A percentile compares a stretch with the other conserved stretches of the same genome.
phyloP scores from a whole-genome alignment of 2,113 vertebrate genomes.

The Motacilla tschutschensis region DNA sequence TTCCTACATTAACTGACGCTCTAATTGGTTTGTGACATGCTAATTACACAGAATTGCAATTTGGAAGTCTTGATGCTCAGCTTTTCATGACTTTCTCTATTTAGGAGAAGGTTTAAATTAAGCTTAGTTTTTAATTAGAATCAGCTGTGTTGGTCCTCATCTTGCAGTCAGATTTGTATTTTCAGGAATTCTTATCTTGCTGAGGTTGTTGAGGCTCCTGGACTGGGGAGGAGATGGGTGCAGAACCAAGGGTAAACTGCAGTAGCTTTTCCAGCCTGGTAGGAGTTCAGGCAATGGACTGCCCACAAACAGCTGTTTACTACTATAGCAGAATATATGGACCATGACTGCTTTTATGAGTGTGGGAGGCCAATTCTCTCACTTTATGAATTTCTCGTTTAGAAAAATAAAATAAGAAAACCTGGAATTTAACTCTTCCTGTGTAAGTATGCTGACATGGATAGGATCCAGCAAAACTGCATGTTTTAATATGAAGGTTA shows the following conservation, averaged over 20 bases:
- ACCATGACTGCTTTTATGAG: constrained; percentile 4
- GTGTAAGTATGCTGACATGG: constrained; percentile 12
- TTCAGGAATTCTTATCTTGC: background rate
- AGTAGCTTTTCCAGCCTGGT: background rate
- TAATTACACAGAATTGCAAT: background rate
- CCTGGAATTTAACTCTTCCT: background rate
- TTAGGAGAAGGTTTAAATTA: constrained; percentile 16
- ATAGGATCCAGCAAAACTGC: background rate
- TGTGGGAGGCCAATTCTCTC: background rate
- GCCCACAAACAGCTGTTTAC: constrained; percentile 12
- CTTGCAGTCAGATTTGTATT: background rate
- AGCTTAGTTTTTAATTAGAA: background rate
- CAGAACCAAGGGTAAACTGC: background rate
- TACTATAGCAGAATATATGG: background rate
- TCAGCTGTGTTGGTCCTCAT: background rate
- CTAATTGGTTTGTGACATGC: background rate
- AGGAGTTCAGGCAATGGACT: background rate
- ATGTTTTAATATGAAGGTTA: constrained; percentile 17
- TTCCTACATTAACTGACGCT: background rate
- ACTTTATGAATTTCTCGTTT: background rate
- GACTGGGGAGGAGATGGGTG: background rate
- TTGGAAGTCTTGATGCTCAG: background rate
- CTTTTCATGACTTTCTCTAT: background rate
- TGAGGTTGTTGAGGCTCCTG: background rate
- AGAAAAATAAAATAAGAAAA: background rate